Evolutionary conservation across 2,113 vertebrate species (phyloP), one percentile per base, ranked within the genome.

Genomic region (Girardinichthys multiradiatus): DNA sequence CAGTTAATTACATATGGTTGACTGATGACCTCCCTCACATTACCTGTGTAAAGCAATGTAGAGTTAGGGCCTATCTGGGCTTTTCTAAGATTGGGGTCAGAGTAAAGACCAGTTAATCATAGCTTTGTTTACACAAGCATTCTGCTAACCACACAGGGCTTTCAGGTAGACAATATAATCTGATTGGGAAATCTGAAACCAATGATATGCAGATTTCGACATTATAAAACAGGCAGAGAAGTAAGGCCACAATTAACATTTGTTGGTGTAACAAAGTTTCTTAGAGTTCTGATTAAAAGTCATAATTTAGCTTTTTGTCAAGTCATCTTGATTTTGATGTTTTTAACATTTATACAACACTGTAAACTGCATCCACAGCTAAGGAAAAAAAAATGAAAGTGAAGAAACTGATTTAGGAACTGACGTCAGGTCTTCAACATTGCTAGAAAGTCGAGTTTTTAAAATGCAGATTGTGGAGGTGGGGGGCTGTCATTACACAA

Each of bases 1-100:
- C 65, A 80, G 83, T 91, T 92, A 89, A 93, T 93, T 91, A 89
- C 74, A 71, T 70, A 42, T 75, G 67, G 59, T 76, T 89, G 90
- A 90, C 69, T 68, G 76, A 89, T 81, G 84, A 89, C 87, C 88
- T 87, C 78, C 72, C 61, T 48, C 73, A 39, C 64, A 62, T 82
- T 87, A 86, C 83, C 83, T 74, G 86, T 88, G 89, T 85, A 83
- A 80, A 89, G 81, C 80, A 58, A 83, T 19, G 12, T 37, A 57
- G 74, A 37, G 59, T 81, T 70, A n/a, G 74, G 58, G 15, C 70
- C 62, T 77, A 83, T 79, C 84, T 74, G 73, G 24, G 72, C 64
- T 80, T 76, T 74, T 76, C 66, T 59, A 6, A 86, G 82, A 90
- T 83, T 84, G 84, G 70, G 87, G 86, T 89, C 79, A 77, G 48